Percentiles rank a stretch among this genome's conserved stretches.
phyloP scores from a whole-genome alignment of 1,140 invertebrate species.

The Bathynomus jamesi region DNA sequence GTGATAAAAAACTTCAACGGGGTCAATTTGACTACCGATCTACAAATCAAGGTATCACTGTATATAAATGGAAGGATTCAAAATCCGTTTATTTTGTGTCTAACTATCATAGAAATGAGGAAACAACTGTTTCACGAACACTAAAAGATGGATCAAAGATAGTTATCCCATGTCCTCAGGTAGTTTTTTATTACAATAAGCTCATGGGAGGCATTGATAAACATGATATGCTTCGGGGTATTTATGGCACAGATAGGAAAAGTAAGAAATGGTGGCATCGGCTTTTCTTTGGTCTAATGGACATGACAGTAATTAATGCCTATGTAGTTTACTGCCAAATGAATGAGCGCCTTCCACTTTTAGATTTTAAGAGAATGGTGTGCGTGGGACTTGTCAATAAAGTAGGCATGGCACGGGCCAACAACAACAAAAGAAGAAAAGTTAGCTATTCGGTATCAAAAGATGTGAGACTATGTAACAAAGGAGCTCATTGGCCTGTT shows the following conservation, averaged over 20 bases:
- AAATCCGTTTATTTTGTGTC: slow-evolving; percentile 6
- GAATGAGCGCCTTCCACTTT: slow-evolving; percentile 38
- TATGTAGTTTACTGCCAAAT: slow-evolving; percentile 32
- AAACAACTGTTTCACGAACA: slow-evolving; percentile 15
- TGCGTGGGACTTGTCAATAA: neutral
- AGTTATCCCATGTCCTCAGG: slow-evolving; percentile 35
- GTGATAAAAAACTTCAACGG: slow-evolving; percentile 23
- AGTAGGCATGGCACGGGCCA: neutral
- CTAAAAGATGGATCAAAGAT: slow-evolving; percentile 22
- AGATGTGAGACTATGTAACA: slow-evolving; percentile 40
- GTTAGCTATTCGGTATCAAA: neutral
- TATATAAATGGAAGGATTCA: slow-evolving; percentile 4
- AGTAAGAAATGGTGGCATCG: slow-evolving; percentile 42
- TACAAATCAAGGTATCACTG: neutral
- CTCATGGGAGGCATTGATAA: slow-evolving; percentile 43
- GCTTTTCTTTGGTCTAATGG: slow-evolving; percentile 41
- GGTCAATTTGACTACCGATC: slow-evolving; percentile 26
- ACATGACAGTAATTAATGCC: slow-evolving; percentile 39
- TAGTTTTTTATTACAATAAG: slow-evolving; percentile 41
- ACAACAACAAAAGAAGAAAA: neutral
- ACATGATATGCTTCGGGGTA: slow-evolving; percentile 39
- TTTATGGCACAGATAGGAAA: slow-evolving; percentile 41
- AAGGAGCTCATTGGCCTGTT: slow-evolving; percentile 41
- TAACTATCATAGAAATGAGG: slow-evolving; percentile 1
- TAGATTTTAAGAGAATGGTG: neutral